Evolutionary conservation across 2,888 invertebrate species (phyloP), one percentile per base, ranked within the genome.

Genomic region (Chaetogeoica ovagalla): DNA sequence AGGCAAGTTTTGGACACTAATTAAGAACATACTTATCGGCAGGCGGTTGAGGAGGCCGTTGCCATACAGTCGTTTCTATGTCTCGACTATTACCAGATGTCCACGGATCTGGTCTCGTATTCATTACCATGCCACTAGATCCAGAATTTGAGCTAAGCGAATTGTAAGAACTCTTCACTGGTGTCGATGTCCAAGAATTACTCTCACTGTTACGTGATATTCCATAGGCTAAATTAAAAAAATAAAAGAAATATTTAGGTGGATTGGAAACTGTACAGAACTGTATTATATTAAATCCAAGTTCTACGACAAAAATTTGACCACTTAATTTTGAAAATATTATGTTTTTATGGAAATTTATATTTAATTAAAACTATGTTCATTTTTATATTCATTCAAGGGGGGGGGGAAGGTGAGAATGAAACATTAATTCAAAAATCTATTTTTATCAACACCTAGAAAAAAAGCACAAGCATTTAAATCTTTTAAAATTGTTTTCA

Each of bases 31-130:
- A 79, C 79, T 79, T 79, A 30, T 79, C 79, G 9, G 71, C 1
- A 23, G 63, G 79, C 19, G 79, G 63, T 79, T 71, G 79, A n/a
- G 57, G 71, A 23, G 79, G 57, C 13, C 79, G 79, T 71, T 79
- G 79, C 79, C 79, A 79, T 19, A 79, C 65, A 57, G 39, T 39
- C 55, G 79, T 17, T 30, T 71, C 79, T 21, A 79, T 65, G n/a
- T 79, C 79, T 23, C 71, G 70, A 23, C 39, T 52, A 77, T 30
- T 71, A 55, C 39, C 55, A 68, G n/a, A 59, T 57, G 71, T 39
- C 79, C 79, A 79, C 1, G 79, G 79, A 57, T 79, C 71, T 62
- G 71, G 71, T 71, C 79, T 79, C 6, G 57, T 21, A 65, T 30
- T 57, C 39, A 71, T 57, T 13, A 30, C 55, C 63, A 79, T 79